phyloP scores from a whole-genome alignment of 2,797 vertebrate species.

The Podargus strigoides region DNA sequence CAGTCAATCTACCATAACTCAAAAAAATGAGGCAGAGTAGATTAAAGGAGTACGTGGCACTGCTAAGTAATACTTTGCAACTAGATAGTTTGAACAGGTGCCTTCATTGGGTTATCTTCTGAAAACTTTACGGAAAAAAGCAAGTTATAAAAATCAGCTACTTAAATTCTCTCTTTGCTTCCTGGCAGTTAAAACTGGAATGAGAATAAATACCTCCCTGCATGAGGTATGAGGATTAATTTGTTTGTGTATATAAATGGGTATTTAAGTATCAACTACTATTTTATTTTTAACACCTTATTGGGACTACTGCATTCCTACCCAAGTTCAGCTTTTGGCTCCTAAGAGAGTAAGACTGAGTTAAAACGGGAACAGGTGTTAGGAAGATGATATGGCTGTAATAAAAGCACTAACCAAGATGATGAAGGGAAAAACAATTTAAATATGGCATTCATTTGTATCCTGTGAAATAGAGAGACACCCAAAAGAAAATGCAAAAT shows the following conservation, averaged over 20 bases:
- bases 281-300: conserved; percentile 55
- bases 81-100: neutral
- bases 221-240: conserved; percentile 44
- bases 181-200: conserved; percentile 49
- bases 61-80: neutral
- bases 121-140: conserved; percentile 9
- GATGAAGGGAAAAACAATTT: neutral
- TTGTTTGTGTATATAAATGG: conserved; percentile 52
- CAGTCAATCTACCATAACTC: neutral
- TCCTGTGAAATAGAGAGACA: neutral
- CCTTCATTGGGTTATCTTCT: neutral
- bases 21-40: neutral
- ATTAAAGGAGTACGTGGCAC: neutral
- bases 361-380: conserved; percentile 37
- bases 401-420: conserved; percentile 3
- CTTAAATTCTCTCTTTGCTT: conserved; percentile 40
- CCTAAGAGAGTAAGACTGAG: conserved; percentile 25
- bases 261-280: conserved; percentile 37
- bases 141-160: conserved; percentile 28
- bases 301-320: conserved; percentile 15
- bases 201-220: conserved; percentile 50
- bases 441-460: neutral
- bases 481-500: neutral
- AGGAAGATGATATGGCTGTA: neutral
- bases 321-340: conserved; percentile 16